Base-by-base conservation (phyloP, 2,113 vertebrate species). In the Coptodon bakossiorum region DNA sequence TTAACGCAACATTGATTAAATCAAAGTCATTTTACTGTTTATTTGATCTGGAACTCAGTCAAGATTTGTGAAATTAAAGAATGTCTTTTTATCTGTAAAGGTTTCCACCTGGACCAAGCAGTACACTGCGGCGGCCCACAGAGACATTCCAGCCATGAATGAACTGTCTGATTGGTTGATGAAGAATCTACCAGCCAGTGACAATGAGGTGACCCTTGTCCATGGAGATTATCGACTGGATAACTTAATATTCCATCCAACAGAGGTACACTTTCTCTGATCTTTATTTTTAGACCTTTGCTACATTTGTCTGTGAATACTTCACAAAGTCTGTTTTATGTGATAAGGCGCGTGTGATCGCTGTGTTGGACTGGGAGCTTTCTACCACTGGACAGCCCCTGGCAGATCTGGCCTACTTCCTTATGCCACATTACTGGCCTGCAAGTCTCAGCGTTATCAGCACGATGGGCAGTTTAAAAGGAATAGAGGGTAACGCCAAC, bases 311-410 rank as follows among this genome's bases (percentile, higher is more conserved):
- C 7, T n/a, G 13, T 17, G 17, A 31, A n/a, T 14, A 38, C 17
- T 40, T 76, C 40, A 61, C 7, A 29, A 10, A 61, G 31, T 85
- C 56, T 31, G 6, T 85, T 85, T 79, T 45, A 6, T 95, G 91
- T 94, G 80, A 22, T 93, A 83, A 96, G 98, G 96, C 97, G 34
- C 97, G 97, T 81, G 97, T 99, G 59, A 87, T 98, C 19, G 98
- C 98, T 3, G 96, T 98, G 14, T 88, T 99, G 91, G 98, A 99
- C 91, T 99, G 98, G 98, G 98, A 99, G 83, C 97, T 99, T 86
- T 99, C 98, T 8, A 99, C 98, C 86, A 94, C 96, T 38, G 98
- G 98, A 8, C 97, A 99, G 89, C 97, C 98, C n/a, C 83, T 97
- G 80, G 96, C 95, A 78, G 98, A 99, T 90, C 89, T 99, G 61